Conservation (phyloP, 2,113 vertebrate species). For the Suncus etruscus region DNA sequence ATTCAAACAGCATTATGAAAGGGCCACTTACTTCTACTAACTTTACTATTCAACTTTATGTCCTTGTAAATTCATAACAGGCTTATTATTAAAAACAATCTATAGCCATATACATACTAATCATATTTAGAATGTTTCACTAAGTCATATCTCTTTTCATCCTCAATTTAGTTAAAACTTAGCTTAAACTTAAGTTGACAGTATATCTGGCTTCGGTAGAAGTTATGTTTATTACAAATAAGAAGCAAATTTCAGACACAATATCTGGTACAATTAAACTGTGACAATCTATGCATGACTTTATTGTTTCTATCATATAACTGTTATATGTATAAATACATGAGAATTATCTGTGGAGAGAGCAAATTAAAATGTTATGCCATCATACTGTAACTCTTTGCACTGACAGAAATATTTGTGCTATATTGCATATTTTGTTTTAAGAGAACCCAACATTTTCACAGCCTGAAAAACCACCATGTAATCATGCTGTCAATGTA, state of each 20-base stretch:
- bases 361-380: background rate
- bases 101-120: constrained; percentile 38
- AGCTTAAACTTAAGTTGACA: constrained; percentile 21
- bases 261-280: constrained; percentile 5
- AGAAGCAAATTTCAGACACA: constrained; percentile 18
- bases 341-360: background rate
- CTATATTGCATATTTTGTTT: background rate
- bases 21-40: constrained; percentile 55
- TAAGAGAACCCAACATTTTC: background rate
- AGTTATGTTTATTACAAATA: background rate
- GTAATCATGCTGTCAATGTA: background rate
- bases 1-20: constrained; percentile 71
- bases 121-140: constrained; percentile 45
- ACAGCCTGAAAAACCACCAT: constrained; percentile 8
- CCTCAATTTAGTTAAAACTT: constrained; percentile 41
- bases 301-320: background rate
- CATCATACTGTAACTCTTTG: background rate
- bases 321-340: background rate
- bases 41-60: constrained; percentile 16
- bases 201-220: background rate
- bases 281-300: background rate
- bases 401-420: background rate
- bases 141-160: constrained; percentile 31
- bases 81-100: constrained; percentile 53
- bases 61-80: constrained; percentile 41